phyloP scores from a whole-genome alignment of 2,888 invertebrate species.

The Heterodera filipjevi region DNA sequence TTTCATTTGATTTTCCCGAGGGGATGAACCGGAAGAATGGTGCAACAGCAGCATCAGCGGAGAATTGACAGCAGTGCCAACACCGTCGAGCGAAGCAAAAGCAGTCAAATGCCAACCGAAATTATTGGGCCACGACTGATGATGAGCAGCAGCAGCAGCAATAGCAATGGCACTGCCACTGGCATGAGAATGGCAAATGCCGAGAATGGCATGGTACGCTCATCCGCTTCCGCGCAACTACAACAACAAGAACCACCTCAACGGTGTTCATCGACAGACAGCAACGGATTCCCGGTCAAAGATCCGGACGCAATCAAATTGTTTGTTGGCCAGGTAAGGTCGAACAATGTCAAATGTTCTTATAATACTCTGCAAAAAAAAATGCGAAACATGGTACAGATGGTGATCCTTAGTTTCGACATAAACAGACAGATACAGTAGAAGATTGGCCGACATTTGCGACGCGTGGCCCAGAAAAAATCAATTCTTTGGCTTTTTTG shows the following conservation, averaged over 20 bases:
- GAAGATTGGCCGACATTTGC: too few species aligned
- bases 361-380: too few species aligned
- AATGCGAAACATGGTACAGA: too few species aligned
- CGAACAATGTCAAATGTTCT: too few species aligned
- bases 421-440: too few species aligned
- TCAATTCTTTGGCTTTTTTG: too few species aligned
- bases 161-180: background rate
- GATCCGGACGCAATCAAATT: conserved; percentile 76
- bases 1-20: background rate
- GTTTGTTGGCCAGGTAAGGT: conserved; percentile 75
- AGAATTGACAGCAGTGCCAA: background rate
- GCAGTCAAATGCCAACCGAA: background rate
- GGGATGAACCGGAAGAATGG: background rate
- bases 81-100: background rate
- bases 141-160: background rate
- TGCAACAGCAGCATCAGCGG: background rate
- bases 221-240: background rate
- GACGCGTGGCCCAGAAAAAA: too few species aligned
- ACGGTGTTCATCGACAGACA: conserved; percentile 59
- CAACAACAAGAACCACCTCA: background rate
- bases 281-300: conserved; percentile 67
- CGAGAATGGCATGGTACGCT: background rate
- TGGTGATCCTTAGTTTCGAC: too few species aligned
- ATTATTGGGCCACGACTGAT: background rate
- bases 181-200: background rate